Base-by-base conservation (phyloP, 2,888 invertebrate species). In the Zhuqinia jingwanae region DNA sequence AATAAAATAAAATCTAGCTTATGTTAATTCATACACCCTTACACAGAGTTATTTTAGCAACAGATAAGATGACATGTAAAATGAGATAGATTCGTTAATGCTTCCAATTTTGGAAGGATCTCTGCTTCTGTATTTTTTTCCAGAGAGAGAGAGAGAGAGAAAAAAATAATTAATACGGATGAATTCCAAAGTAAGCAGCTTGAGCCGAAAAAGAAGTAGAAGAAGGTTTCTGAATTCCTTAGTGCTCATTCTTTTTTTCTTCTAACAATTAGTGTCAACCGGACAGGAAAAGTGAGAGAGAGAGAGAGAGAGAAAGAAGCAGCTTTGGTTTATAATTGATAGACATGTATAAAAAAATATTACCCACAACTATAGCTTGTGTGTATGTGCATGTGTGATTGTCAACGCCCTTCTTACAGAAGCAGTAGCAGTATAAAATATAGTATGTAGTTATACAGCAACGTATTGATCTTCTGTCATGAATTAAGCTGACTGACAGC, bases 391-490 rank as follows among this genome's bases (percentile, higher is more conserved):
- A n/a, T 65, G 22, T 25, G 50, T 30, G 75, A 1, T 17, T 56
- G 75, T 53, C 75, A 56, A 75, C 27, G 53, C 53, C 53, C 56
- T 75, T 75, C 36, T 73, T n/a, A 73, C 25, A 25, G 65, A 30
- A 17, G 8, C 70, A 70, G 73, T 73, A 20, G 17, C 17, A 36
- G n/a, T 50, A 8, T 36, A 3, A 36, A 3, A 6, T 36, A 36
- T 36, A 6, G 36, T 53, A 73, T n/a, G n/a, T n/a, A n/a, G n/a
- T n/a, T n/a, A n/a, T n/a, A n/a, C n/a, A n/a, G n/a, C 53, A 53
- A 0, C 30, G 25, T 81, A 81, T 81, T 81, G 81, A 81, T 81
- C 70, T 36, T 81, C 78, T 73, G 81, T 81, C 81, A 81, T 25
- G 73, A 73, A 60, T 73, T 81, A 81, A 73, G 73, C 73, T 80